Base-by-base conservation (phyloP, 2,113 vertebrate species). In the Silurus meridionalis region DNA sequence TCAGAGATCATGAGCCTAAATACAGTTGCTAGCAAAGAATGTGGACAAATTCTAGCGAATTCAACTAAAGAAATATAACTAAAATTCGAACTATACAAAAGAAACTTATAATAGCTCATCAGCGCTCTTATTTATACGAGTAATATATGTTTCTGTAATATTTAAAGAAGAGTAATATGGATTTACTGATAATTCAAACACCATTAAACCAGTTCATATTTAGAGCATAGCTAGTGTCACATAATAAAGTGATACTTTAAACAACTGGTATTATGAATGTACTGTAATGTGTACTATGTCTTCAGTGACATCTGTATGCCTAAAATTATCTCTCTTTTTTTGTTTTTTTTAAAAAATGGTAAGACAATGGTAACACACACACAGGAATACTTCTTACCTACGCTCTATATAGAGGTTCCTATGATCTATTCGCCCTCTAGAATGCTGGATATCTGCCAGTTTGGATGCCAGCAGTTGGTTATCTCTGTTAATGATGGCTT, bases 361-460 rank as follows among this genome's bases (percentile, higher is more conserved):
- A 23, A 63, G 23, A 63, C 13, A 55, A 52, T 53, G 37, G 37
- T 37, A 37, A 37, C 37, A 6, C 21, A 60, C 48, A 83, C 8
- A 25, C 15, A 23, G 83, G 64, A 85, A 88, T 28, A 48, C 23
- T 69, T 37, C 83, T 78, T 60, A 96, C 95, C 95, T 96, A 85
- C 80, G 92, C 57, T 83, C 85, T 5, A 91, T 61, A 77, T 94
- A 94, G 64, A 90, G 87, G 87, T 96, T 95, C 85, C 86, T 91
- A 85, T 96, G 94, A 86, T 96, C 94, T 78, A 96, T 89, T 0
- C 89, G 87, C 5, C 95, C 96, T 82, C 89, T 91, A 37, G 95
- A 96, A 37, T 64, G 79, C 17, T 90, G 79, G 5, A 96, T 96
- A 60, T 89, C 37, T 0, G 90, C 82, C 85, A 96, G 90, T 84